Evolutionary conservation across 2,888 invertebrate species (phyloP).

Genomic region (Lycia hirtaria): DNA sequence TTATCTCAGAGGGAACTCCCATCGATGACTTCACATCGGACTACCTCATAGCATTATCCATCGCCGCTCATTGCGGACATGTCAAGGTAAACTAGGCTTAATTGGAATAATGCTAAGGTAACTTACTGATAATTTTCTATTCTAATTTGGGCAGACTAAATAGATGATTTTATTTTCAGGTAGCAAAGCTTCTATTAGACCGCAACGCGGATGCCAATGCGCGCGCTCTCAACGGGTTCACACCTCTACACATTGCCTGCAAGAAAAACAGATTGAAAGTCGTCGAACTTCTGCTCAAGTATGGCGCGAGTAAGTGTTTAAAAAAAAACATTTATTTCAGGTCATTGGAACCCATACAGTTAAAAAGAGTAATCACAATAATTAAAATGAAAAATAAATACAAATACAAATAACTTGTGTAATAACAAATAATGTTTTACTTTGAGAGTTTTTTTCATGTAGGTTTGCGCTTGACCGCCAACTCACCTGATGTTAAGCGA

Average conservation of each 20-base stretch:
- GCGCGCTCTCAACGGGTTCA: constrained; percentile 98
- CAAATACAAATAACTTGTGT: too few species aligned
- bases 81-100: constrained; percentile 81
- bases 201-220: constrained; percentile 98
- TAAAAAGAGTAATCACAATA: too few species aligned
- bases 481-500: too few species aligned
- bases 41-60: constrained; percentile 98
- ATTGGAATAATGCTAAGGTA: neutral
- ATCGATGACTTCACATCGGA: constrained; percentile 99
- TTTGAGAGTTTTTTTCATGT: too few species aligned
- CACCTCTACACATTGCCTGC: constrained; percentile 98
- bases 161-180: constrained; percentile 80
- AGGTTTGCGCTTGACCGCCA: too few species aligned
- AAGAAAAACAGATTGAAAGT: constrained; percentile 99
- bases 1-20: constrained; percentile 97
- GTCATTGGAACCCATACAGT: too few species aligned
- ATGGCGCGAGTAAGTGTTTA: constrained; percentile 93
- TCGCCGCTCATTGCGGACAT: constrained; percentile 97
- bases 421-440: too few species aligned
- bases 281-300: constrained; percentile 97
- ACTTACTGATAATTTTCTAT: too few species aligned
- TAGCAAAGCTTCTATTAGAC: constrained; percentile 96
- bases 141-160: neutral
- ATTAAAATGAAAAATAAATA: too few species aligned
- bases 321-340: too few species aligned